These are phyloP conservation scores for Acanthococcus lagerstroemiae DNA, from an alignment of 2,888 invertebrate species.

Conservation along the genomic window DNA sequence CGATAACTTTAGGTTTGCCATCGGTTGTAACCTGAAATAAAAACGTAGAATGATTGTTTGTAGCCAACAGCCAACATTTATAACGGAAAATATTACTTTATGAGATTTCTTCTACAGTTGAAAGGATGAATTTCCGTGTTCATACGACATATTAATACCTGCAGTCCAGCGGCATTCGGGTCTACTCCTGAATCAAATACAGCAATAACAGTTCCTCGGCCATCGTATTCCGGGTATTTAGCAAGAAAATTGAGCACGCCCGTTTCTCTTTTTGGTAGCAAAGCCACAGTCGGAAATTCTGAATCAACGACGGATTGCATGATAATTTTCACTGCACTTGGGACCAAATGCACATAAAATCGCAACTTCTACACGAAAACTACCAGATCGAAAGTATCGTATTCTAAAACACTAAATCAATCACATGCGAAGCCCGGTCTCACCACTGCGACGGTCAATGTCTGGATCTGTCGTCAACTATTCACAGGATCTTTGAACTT, in stretches of 20 bases:
- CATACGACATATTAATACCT: slow-evolving; percentile 50
- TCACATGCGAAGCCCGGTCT: too few relatives aligned
- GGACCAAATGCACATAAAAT: too few relatives aligned
- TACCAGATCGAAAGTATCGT: too few relatives aligned
- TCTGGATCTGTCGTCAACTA: too few relatives aligned
- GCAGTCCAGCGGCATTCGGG: slow-evolving; percentile 86
- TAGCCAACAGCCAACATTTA: neutral
- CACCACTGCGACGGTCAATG: too few relatives aligned
- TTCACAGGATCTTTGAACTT: too few relatives aligned
- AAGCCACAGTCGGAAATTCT: slow-evolving; percentile 70
- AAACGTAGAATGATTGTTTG: slow-evolving; percentile 33
- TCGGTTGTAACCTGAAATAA: slow-evolving; percentile 65
- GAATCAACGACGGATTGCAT: neutral
- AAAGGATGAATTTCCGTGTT: too few relatives aligned
- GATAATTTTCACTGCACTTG: too few relatives aligned
- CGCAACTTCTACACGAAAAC: too few relatives aligned
- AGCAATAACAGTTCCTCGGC: slow-evolving; percentile 81
- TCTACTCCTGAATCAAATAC: slow-evolving; percentile 97
- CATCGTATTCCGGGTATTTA: slow-evolving; percentile 85
- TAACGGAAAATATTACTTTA: neutral
- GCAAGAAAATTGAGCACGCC: slow-evolving; percentile 75
- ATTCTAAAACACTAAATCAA: too few relatives aligned
- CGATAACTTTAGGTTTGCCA: slow-evolving; percentile 85
- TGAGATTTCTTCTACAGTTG: too few relatives aligned
- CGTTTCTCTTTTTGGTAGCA: slow-evolving; percentile 91